Base-by-base conservation (phyloP, 2,888 invertebrate genomes). In the Metopia argyrocephala region DNA sequence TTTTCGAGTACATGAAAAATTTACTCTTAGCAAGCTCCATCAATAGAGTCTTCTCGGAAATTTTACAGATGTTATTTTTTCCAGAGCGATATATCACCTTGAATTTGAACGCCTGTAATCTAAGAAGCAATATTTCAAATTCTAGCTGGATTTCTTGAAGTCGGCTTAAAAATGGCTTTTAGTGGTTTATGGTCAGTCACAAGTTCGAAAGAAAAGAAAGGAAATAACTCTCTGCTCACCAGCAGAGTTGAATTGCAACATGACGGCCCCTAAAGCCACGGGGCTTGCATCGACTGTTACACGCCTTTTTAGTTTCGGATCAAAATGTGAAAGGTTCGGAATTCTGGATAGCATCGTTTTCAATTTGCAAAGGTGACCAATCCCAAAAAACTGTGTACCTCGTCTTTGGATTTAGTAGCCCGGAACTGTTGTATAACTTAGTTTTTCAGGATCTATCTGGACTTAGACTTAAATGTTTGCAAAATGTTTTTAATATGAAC, bases 371-470 rank as follows among this genome's bases (percentile, higher is more conserved):
- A 38, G 9, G 87, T 89, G 5, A 84, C 83, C 28, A 88, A 52
- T 0, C 87, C 88, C 7, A 87, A 75, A 69, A 87, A 87, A 75
- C 87, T 88, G 50, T 86, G 85, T 18, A 85, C 66, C 76, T 86
- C 87, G 57, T 86, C 85, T 68, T 84, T 84, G 20, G 57, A 84
- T 2, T 38, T 78, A 7, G 86, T 87, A 18, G 85, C 61, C 66
- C 84, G 76, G 61, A 87, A 86, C 5, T 84, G 69, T 45, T 48
- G 5, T 5, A 85, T 84, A n/a, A 84, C 70, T 68, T 4, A 85
- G 38, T 79, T 85, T 84, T 28, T 84, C 76, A 59, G 76, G 65
- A 62, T 83, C 82, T n/a, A n/a, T n/a, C n/a, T n/a, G n/a, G n/a
- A n/a, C n/a, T n/a, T n/a, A n/a, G n/a, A n/a, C n/a, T n/a, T n/a